Percentiles rank a stretch among this genome's conserved stretches.
phyloP scores from a whole-genome alignment of 2,888 invertebrate species.

The Iphiclides podalirius region DNA sequence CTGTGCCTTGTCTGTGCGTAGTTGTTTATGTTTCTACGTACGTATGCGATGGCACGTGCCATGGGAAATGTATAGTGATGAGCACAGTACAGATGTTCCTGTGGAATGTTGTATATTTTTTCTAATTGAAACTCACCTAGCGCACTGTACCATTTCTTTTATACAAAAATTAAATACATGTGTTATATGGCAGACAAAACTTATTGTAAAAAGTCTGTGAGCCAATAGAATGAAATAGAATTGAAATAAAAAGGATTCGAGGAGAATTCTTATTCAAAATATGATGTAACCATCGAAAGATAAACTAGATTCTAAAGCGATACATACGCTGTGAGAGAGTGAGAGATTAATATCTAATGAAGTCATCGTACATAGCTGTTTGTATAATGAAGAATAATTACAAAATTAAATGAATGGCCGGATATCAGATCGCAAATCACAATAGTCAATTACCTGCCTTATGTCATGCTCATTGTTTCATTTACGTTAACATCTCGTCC shows the following conservation, averaged over 20 bases:
- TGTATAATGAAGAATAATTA: constrained; percentile 20
- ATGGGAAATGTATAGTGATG: constrained; percentile 45
- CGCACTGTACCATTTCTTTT: constrained; percentile 15
- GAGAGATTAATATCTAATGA: no score
- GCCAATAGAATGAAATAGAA: neutral
- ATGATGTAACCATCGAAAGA: no score
- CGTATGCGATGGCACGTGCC: constrained; percentile 58
- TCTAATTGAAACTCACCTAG: constrained; percentile 6
- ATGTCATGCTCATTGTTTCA: constrained; percentile 43
- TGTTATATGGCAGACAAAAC: neutral
- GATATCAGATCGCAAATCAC: constrained; percentile 36
- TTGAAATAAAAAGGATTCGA: no score
- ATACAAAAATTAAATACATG: no score
- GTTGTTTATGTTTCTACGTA: constrained; percentile 54
- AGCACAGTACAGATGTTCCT: constrained; percentile 56
- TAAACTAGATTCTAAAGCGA: no score
- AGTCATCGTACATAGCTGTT: constrained; percentile 7
- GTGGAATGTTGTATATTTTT: constrained; percentile 29
- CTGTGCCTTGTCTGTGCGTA: constrained; percentile 35
- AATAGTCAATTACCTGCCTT: constrained; percentile 41
- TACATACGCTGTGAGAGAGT: no score
- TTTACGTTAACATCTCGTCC: constrained; percentile 24
- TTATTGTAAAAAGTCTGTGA: neutral
- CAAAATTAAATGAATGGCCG: constrained; percentile 35
- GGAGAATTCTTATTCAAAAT: no score